Base-by-base conservation (phyloP, 2,888 invertebrate genomes). In the Ophonus ardosiacus region DNA sequence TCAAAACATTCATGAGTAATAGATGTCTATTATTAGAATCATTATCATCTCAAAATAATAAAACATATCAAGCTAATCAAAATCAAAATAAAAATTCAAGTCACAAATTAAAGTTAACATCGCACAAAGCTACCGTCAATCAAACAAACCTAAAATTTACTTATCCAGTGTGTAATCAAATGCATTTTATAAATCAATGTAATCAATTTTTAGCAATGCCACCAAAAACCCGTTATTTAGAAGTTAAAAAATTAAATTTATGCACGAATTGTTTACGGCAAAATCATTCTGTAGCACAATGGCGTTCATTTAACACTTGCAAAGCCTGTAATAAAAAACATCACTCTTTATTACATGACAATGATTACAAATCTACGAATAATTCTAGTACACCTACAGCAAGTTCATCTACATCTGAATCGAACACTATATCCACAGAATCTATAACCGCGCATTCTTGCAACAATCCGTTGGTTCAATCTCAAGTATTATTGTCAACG, bases 1-100 rank as follows among this genome's bases (percentile, higher is more conserved):
- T 83, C 6, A 24, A 15, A 57, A 8, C 24, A 13, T 68, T 82
- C 21, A 24, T 82, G 13, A 18, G 13, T 8, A 56, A 82, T 51
- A n/a, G 82, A 17, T 71, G 82, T 40, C 74, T 40, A 74, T 38
- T 38, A 13, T 74, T 74, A 59, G 57, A 79, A 79, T 13, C 59
- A 56, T 6, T 24, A n/a, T n/a, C n/a, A 57, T 18, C 65, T 1
- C 65, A 65, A 8, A 61, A 10, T n/a, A 79, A 65, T 65, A 17
- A 10, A 43, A 7, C 43, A 10, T 3, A 43, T 10, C 43, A 43
- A 43, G 3, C 7, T 43, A 43, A 43, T 43, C 43, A 43, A 43
- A 40, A 43, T 6, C 43, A 43, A 6, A 43, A 7, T 43, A 43
- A 43, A 43, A 43, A 43, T 43, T 10, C 10, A 43, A 7, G 10